Conservation (phyloP, 2,113 vertebrate genomes). For the Andinoacara biseriatus region DNA sequence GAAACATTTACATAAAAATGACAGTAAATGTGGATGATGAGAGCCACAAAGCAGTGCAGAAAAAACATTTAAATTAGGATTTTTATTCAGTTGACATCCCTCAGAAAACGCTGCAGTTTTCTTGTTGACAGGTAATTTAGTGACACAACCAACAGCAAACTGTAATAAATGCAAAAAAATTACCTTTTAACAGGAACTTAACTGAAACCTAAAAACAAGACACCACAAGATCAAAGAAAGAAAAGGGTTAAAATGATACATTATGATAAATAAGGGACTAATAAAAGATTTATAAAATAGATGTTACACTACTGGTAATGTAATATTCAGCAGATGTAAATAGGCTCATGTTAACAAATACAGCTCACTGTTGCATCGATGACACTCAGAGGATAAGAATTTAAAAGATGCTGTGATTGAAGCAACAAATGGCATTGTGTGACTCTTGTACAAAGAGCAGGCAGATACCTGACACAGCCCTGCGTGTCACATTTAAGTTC, state of each 20-base stretch:
- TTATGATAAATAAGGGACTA: background rate
- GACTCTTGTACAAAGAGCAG: background rate
- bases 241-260: background rate
- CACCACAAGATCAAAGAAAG: background rate
- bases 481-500: conserved; percentile 19
- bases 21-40: background rate
- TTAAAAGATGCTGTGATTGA: conserved; percentile 17
- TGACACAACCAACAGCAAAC: background rate
- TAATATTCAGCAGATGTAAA: background rate
- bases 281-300: background rate
- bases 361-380: background rate
- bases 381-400: background rate
- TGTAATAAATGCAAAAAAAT: background rate
- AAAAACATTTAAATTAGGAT: conserved; percentile 3
- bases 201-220: background rate
- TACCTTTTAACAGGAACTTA: background rate
- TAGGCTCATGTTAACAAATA: background rate
- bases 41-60: background rate
- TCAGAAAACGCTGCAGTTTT: background rate
- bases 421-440: conserved; percentile 16
- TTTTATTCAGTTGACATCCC: conserved; percentile 6
- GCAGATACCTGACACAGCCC: background rate
- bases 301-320: background rate
- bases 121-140: background rate
- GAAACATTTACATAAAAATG: conserved; percentile 7